Percentiles rank a stretch among this genome's conserved stretches.
Evolutionary conservation across 2,888 invertebrate genomes (phyloP).

Genomic region (Serrognathus titanus): DNA sequence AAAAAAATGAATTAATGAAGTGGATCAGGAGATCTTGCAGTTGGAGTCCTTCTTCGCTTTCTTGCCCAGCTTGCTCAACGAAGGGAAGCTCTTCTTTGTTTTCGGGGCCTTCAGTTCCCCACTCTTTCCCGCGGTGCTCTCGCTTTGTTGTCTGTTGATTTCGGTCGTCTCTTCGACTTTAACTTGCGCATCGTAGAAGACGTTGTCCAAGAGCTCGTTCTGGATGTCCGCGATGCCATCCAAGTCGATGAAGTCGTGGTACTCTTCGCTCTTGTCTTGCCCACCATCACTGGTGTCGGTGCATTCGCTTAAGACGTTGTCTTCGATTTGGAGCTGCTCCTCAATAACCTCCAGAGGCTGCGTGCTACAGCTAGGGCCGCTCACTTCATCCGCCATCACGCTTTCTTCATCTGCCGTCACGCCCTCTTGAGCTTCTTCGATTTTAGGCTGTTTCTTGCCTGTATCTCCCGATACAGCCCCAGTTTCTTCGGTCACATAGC

Average conservation of each 20-base stretch:
- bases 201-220: background rate
- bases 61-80: slow-evolving; percentile 14
- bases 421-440: too few relatives aligned
- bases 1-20: background rate
- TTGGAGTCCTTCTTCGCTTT: slow-evolving; percentile 17
- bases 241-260: background rate
- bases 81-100: slow-evolving; percentile 14
- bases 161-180: background rate
- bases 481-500: too few relatives aligned
- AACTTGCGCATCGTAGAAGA: background rate
- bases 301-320: too few relatives aligned
- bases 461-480: too few relatives aligned
- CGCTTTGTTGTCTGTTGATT: background rate
- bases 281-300: too few relatives aligned
- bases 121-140: background rate
- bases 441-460: too few relatives aligned
- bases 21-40: slow-evolving; percentile 13
- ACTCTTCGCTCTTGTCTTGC: too few relatives aligned
- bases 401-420: too few relatives aligned
- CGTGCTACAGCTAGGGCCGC: too few relatives aligned
- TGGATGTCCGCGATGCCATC: background rate
- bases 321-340: too few relatives aligned
- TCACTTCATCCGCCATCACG: too few relatives aligned
- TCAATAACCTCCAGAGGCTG: too few relatives aligned
- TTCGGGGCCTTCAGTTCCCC: background rate